Evolutionary conservation across 2,888 invertebrate species (phyloP), one percentile per base, ranked within the genome.

Genomic region (Mesochorus sp.): DNA sequence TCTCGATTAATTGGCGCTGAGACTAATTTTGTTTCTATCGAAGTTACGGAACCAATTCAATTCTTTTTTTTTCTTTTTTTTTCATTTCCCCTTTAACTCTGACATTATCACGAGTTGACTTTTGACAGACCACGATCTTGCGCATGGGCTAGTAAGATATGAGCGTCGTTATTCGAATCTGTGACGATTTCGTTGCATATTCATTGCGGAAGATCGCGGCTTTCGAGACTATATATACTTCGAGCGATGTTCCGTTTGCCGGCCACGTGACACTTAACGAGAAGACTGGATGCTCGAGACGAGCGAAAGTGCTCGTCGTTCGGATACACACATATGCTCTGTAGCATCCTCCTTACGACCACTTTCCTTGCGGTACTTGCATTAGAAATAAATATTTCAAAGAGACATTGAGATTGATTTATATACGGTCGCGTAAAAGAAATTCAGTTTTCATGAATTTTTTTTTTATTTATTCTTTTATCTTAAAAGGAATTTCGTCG

Each of bases 271-370:
- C 70, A 70, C 64, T 70, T 61, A 74, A 74, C 66, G 59, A 26
- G 67, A n/a, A 59, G 49, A 59, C 68, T 59, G 37, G 26, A 70
- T 74, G 66, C 57, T 28, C 70, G 53, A 53, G 42, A 74, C 66
- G 78, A 74, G 78, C 78, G 78, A 78, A 78, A 78, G 78, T 78
- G 64, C 73, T 53, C 26, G 51, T 31, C 57, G 21, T 42, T 53
- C 21, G 34, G 28, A 5, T 5, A 24, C 24, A 26, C 17, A 49
- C 19, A 61, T 59, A 49, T 26, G 37, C 21, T 49, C 51, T 14
- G 14, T 53, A 14, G 5, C 21, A 14, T 14, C 34, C n/a, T 31
- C 62, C 31, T 34, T 28, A 59, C n/a, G 49, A 72, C 64, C 59
- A 73, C 77, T 77, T 77, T 77, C 73, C 34, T n/a, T 77, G 21